A percentile compares a stretch with the other conserved stretches of the same genome.
These are phyloP conservation scores for Onychostoma macrolepis DNA, from an alignment of 2,113 vertebrate genomes.

Conservation along the genomic window DNA sequence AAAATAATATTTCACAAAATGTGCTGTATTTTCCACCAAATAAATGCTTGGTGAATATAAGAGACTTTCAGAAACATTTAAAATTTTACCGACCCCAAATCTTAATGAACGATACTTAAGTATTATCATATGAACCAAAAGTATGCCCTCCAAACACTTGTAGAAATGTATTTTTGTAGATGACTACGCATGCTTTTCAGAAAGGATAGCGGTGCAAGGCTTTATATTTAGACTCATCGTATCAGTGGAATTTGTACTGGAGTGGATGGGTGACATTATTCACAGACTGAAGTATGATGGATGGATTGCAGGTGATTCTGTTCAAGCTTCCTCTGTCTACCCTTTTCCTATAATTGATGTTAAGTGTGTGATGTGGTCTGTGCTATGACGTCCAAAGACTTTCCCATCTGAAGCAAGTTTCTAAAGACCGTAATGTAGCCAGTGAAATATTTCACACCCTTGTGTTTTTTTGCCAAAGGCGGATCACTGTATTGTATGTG, in stretches of 20 bases:
- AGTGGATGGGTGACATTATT: conserved; percentile 15
- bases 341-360: background rate
- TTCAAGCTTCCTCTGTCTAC: background rate
- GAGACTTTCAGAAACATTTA: background rate
- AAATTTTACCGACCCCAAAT: background rate
- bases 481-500: background rate
- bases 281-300: conserved; percentile 15
- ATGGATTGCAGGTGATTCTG: conserved; percentile 13
- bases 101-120: background rate
- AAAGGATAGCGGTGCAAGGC: background rate
- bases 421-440: background rate
- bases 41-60: background rate
- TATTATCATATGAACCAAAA: background rate
- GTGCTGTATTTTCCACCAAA: background rate
- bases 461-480: background rate
- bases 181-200: background rate
- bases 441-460: background rate
- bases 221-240: conserved; percentile 34
- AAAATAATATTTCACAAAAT: background rate
- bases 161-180: conserved; percentile 11
- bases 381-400: background rate
- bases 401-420: background rate
- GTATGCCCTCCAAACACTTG: background rate
- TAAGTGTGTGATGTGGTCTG: background rate
- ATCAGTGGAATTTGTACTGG: conserved; percentile 23